Percentiles rank a stretch among this genome's conserved stretches.
phyloP scores from a whole-genome alignment of 2,888 invertebrate species.

The Phaonia tiefii region DNA sequence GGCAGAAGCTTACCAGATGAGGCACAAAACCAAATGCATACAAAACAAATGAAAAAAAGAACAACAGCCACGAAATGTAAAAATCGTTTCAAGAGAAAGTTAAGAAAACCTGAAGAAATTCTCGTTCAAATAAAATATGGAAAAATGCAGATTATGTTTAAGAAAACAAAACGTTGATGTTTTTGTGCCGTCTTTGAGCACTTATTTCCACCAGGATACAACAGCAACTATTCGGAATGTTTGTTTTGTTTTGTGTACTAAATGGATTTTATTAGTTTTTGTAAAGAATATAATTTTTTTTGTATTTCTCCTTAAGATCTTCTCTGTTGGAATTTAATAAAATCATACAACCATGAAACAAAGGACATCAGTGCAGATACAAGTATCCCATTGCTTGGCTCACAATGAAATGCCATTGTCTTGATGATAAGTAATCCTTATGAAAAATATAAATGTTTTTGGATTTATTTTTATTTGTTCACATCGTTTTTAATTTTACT shows the following conservation, averaged over 20 bases:
- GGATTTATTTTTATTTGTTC: slow-evolving; percentile 35
- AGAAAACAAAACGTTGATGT: slow-evolving; percentile 31
- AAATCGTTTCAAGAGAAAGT: neutral
- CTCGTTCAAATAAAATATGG: slow-evolving; percentile 27
- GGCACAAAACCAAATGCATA: slow-evolving; percentile 29
- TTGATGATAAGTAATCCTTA: slow-evolving; percentile 42
- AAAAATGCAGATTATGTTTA: slow-evolving; percentile 28
- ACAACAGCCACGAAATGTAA: slow-evolving; percentile 27
- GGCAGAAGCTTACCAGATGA: slow-evolving; percentile 11
- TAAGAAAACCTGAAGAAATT: neutral
- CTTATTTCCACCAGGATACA: neutral
- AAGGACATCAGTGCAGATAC: neutral
- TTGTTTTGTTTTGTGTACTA: slow-evolving; percentile 3
- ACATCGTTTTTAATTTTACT: slow-evolving; percentile 9
- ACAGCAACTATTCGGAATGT: neutral
- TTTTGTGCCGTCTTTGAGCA: neutral
- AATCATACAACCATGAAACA: neutral
- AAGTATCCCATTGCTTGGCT: slow-evolving; percentile 44
- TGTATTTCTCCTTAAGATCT: neutral
- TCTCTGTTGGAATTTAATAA: slow-evolving; percentile 6
- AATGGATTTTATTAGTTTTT: slow-evolving; percentile 15
- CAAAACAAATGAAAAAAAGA: neutral
- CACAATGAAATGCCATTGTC: slow-evolving; percentile 44
- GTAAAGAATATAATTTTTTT: slow-evolving; percentile 3
- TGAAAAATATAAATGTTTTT: slow-evolving; percentile 56